Base-by-base conservation (phyloP, 2,113 vertebrate genomes). In the Merops nubicus region DNA sequence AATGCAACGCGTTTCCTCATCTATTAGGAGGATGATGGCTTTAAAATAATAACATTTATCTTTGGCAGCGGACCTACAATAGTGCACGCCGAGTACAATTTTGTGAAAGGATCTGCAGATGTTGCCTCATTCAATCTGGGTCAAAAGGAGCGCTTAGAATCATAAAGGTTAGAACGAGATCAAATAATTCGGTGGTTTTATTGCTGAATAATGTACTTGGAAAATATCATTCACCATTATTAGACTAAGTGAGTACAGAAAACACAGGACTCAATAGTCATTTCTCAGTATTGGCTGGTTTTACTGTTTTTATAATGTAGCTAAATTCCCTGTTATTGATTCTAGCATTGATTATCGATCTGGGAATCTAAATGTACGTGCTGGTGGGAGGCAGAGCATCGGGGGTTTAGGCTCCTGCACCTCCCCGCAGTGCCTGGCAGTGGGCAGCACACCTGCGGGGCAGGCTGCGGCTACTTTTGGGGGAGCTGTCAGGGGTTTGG, bases 281-380 rank as follows among this genome's bases (percentile, higher is more conserved):
- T 98, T 97, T 97, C 96, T 96, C 97, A 78, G 90, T 96, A 97
- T 98, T 85, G 96, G 88, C 91, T 95, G 83, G 92, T 95, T 95
- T 91, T 96, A 90, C 88, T 88, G 74, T 88, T 97, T 97, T 85
- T 84, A 96, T 82, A 89, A 97, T 93, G 96, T 96, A 98, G 90
- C 95, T 85, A 96, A 97, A 97, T 98, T 97, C 97, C 92, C 93
- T 94, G 70, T 89, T 96, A 98, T 97, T 95, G 97, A 98, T 97
- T 85, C 72, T 26, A 59, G 94, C 91, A 97, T 97, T 3, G 81
- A 97, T 97, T 97, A 94, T 98, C 36, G 93, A 96, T 94, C 95
- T 96, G 68, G 47, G 93, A 89, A 97, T 97, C 96, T 96, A 96
- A 97, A 94, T 92, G 88, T 90, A 70, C 84, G 94, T 47, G 43